These are phyloP conservation scores for Onychorhynchus coronatus DNA, from an alignment of 2,113 vertebrate species.

Conservation along the genomic window DNA sequence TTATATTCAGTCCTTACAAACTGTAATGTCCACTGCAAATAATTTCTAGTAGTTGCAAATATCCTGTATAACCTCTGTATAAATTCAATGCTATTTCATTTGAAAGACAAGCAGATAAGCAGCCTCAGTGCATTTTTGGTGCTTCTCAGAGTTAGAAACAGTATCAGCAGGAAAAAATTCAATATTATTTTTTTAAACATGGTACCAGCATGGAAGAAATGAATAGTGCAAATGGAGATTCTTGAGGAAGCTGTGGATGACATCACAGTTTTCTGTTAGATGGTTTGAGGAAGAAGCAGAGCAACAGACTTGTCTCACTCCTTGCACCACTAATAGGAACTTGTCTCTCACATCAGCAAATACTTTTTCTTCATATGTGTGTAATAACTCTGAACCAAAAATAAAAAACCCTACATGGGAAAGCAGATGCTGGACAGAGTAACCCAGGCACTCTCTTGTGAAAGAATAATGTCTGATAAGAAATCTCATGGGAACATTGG, in stretches of 20 bases:
- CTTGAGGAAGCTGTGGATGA: background rate
- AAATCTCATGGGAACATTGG: background rate
- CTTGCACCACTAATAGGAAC: background rate
- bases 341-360: background rate
- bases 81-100: background rate
- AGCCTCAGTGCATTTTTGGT: background rate
- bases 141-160: background rate
- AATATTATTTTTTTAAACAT: background rate
- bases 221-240: background rate
- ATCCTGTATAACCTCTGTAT: background rate
- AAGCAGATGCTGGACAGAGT: background rate
- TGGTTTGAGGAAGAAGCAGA: background rate
- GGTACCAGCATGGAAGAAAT: background rate
- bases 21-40: background rate
- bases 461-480: background rate
- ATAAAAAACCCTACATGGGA: background rate
- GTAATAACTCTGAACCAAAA: background rate
- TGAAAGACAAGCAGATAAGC: background rate
- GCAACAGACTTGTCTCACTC: background rate
- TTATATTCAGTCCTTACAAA: background rate
- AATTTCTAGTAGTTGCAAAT: background rate
- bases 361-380: background rate
- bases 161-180: background rate
- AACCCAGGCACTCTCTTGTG: background rate
- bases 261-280: background rate